A percentile compares a stretch with the other conserved stretches of the same genome.
These are phyloP conservation scores for Metopia argyrocephala DNA, from an alignment of 2,888 invertebrate genomes.

Conservation along the genomic window DNA sequence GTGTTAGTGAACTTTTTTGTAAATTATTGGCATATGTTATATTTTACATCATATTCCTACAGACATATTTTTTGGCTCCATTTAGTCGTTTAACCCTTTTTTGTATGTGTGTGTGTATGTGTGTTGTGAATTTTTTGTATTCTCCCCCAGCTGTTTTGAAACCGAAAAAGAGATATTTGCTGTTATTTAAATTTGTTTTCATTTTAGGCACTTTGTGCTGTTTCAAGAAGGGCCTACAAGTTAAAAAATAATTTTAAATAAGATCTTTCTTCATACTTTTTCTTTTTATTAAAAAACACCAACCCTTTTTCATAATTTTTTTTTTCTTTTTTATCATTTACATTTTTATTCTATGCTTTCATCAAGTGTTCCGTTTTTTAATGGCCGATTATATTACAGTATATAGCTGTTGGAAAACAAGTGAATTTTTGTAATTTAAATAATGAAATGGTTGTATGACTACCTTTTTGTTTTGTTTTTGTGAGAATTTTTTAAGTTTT, in stretches of 20 bases:
- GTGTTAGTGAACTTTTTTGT: slow-evolving; percentile 12
- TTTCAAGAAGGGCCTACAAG: background rate
- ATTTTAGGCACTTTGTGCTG: background rate
- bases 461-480: background rate
- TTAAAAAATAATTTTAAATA: slow-evolving; percentile 5
- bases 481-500: background rate
- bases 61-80: slow-evolving; percentile 15
- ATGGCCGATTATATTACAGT: background rate
- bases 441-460: background rate
- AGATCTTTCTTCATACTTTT: slow-evolving; percentile 5
- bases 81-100: slow-evolving; percentile 43
- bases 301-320: slow-evolving; percentile 13
- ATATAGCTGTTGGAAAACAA: background rate
- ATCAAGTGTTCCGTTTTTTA: slow-evolving; percentile 1
- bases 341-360: background rate
- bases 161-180: background rate
- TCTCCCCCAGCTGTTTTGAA: background rate
- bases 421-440: slow-evolving; percentile 13
- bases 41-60: slow-evolving; percentile 15
- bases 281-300: background rate
- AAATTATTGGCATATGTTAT: slow-evolving; percentile 50
- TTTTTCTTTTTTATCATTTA: background rate
- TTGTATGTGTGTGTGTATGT: background rate
- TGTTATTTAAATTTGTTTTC: background rate
- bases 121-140: background rate